phyloP scores from a whole-genome alignment of 2,797 vertebrate genomes.

The Loris lydekkerianus region DNA sequence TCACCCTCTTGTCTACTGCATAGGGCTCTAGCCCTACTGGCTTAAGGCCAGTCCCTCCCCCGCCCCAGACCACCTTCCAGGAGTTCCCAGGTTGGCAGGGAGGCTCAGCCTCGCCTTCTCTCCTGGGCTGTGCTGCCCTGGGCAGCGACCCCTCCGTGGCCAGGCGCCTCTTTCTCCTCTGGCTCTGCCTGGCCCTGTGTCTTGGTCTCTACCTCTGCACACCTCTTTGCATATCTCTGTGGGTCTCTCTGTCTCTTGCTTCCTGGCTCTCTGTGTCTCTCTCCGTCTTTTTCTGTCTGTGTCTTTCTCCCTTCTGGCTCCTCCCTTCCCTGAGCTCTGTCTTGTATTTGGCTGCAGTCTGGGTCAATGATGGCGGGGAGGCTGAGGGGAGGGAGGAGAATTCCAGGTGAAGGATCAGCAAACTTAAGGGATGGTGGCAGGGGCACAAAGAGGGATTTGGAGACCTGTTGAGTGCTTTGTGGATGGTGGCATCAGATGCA shows the following conservation, averaged over 20 bases:
- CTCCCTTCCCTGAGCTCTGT: not conserved
- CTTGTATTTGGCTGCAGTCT: not conserved
- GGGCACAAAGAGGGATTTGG: accelerated
- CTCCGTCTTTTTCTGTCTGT: not conserved
- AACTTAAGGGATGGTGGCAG: accelerated
- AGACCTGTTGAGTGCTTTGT: not conserved
- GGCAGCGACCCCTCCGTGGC: not conserved
- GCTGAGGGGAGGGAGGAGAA: too few species aligned
- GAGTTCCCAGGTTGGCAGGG: too few species aligned
- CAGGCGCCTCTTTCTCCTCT: not conserved
- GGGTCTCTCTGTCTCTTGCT: not conserved
- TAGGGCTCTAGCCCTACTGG: too few species aligned
- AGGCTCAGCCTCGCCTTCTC: not conserved
- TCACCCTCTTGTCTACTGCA: not conserved
- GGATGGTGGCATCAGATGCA: accelerated
- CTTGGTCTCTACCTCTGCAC: not conserved
- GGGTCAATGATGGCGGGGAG: accelerated
- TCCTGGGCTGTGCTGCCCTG: not conserved
- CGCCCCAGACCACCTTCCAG: not conserved
- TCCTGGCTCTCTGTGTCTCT: not conserved
- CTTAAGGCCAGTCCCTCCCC: not conserved
- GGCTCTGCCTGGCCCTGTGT: not conserved
- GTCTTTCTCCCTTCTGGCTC: not conserved
- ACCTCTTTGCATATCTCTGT: not conserved
- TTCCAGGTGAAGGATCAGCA: accelerated